These are phyloP conservation scores for Zoanthus sociatus DNA, from an alignment of 92 coral and sea anemone genomes.

Conservation along the genomic window DNA sequence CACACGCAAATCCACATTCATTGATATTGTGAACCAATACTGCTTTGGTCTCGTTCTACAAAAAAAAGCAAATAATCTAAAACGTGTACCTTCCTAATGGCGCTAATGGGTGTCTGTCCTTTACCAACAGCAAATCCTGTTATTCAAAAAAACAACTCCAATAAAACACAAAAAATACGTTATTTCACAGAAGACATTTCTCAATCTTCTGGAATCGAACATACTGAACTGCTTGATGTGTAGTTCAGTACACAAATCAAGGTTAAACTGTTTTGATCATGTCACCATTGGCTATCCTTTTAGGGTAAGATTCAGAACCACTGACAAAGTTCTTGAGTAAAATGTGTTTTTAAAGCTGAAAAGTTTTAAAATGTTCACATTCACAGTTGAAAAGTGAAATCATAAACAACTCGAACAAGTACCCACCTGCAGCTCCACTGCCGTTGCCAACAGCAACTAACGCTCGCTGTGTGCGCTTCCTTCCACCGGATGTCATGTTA, in stretches of 20 bases:
- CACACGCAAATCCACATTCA: no score
- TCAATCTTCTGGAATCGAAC: no score
- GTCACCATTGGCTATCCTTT: no score
- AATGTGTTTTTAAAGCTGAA: background rate
- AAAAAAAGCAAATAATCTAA: no score
- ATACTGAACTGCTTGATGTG: no score
- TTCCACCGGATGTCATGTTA: conserved; percentile 94
- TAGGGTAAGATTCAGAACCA: no score
- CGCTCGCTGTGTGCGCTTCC: conserved; percentile 90
- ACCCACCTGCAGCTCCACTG: conserved; percentile 91
- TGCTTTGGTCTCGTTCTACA: no score
- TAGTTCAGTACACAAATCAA: no score
- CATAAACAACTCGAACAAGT: background rate
- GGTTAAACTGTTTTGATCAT: background rate
- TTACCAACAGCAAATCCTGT: conserved; percentile 98
- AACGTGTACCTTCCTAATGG: conserved; percentile 82
- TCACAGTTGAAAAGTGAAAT: background rate
- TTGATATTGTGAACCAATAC: no score
- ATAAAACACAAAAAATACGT: no score
- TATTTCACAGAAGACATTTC: no score
- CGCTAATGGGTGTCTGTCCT: conserved; percentile 89
- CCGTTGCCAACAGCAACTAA: conserved; percentile 92
- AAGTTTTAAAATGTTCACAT: background rate
- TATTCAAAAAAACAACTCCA: background rate
- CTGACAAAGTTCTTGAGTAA: no score